These are phyloP conservation scores for Cossypha caffra DNA, from an alignment of 2,797 vertebrate species.

Conservation along the genomic window DNA sequence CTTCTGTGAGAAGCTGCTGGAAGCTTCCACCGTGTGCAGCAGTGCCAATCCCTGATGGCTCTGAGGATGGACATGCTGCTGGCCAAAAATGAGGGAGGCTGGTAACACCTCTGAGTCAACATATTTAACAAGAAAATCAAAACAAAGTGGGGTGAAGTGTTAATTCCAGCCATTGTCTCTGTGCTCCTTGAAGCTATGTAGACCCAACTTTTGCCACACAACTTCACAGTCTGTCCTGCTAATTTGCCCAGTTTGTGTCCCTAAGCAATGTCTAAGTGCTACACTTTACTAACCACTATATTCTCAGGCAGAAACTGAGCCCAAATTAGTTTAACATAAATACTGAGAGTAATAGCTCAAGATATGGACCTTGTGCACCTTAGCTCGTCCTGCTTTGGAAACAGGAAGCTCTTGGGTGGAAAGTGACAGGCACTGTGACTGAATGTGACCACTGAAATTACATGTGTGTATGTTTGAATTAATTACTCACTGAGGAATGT, in stretches of 20 bases:
- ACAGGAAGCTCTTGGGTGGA: not conserved
- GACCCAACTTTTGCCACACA: not conserved
- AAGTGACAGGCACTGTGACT: not conserved
- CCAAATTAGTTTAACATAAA: not conserved
- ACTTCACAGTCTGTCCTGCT: not conserved
- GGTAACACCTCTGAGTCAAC: no score
- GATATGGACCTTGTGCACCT: not conserved
- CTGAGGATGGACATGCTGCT: not conserved
- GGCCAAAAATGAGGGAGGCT: not conserved
- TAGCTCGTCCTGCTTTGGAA: not conserved
- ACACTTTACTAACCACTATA: not conserved
- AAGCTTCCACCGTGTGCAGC: not conserved
- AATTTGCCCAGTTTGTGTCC: not conserved
- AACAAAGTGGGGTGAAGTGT: no score
- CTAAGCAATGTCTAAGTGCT: not conserved
- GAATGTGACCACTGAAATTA: not conserved
- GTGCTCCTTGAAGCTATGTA: fast-evolving
- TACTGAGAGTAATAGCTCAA: not conserved
- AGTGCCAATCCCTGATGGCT: not conserved
- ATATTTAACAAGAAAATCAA: not conserved
- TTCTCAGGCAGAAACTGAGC: not conserved
- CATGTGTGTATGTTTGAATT: not conserved
- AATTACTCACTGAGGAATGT: not conserved
- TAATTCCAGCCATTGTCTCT: not conserved
- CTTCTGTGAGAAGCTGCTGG: not conserved